A percentile compares a stretch with the other conserved stretches of the same genome.
These are phyloP conservation scores for Imbricaverruca yamaguchii DNA, from an alignment of 2,888 invertebrate species.

Conservation along the genomic window DNA sequence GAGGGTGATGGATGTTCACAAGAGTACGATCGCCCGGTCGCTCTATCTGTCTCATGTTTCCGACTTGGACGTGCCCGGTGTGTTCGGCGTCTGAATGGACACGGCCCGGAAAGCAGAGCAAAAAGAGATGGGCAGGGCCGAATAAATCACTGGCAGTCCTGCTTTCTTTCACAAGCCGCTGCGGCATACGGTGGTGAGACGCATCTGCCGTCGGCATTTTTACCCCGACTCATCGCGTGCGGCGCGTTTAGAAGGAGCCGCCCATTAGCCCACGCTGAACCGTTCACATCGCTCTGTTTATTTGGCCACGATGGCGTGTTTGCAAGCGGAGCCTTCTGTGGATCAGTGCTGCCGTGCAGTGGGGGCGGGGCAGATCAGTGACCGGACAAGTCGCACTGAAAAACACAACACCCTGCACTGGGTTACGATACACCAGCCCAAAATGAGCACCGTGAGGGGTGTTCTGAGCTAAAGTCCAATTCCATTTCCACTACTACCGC, in stretches of 20 bases:
- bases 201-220: not conserved
- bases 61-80: not conserved
- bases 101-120: not conserved
- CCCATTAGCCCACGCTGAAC: not conserved
- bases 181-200: not conserved
- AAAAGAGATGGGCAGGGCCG: not conserved
- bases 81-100: not conserved
- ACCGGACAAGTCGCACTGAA: no score
- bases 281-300: not conserved
- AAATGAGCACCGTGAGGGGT: no score
- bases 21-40: not conserved
- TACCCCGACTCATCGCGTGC: not conserved
- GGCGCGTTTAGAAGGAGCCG: not conserved
- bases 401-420: no score
- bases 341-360: no score
- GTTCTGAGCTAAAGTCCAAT: no score
- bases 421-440: no score
- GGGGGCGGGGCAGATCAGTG: no score
- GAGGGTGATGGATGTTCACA: not conserved
- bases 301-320: not conserved
- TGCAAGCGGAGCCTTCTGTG: not conserved
- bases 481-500: no score
- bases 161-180: not conserved
- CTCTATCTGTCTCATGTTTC: not conserved
- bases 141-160: not conserved